Evolutionary conservation across 2,113 vertebrate species (phyloP).

Genomic region (Psophia crepitans): DNA sequence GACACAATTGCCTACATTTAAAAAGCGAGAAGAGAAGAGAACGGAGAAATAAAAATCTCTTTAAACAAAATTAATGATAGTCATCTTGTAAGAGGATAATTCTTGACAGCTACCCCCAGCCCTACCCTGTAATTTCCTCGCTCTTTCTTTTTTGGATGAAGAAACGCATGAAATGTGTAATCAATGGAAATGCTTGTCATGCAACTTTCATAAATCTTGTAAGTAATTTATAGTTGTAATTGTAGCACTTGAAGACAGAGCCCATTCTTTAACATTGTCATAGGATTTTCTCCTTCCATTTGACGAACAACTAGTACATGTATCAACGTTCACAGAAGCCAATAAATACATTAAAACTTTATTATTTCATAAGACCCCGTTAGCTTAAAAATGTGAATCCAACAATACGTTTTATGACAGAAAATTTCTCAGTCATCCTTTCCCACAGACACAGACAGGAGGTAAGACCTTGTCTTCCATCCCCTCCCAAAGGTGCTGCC

Average conservation of each 20-base stretch:
- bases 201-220: conserved; percentile 41
- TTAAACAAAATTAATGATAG: conserved; percentile 51
- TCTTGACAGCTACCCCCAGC: conserved; percentile 45
- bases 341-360: conserved; percentile 16
- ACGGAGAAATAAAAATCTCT: conserved; percentile 45
- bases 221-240: conserved; percentile 53
- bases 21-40: conserved; percentile 35
- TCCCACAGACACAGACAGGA: conserved; percentile 27
- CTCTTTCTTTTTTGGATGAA: conserved; percentile 50
- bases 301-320: not conserved
- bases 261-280: conserved; percentile 6
- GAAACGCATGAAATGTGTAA: conserved; percentile 62
- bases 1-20: conserved; percentile 43
- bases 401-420: not conserved
- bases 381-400: conserved; percentile 7
- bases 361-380: not conserved
- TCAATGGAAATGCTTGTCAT: conserved; percentile 54
- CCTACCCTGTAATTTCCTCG: conserved; percentile 39
- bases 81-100: conserved; percentile 40
- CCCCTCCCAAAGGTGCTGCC: not conserved
- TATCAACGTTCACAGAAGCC: not conserved
- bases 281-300: not conserved
- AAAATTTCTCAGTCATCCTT: not conserved
- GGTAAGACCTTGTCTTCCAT: not conserved
- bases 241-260: conserved; percentile 34